These are phyloP conservation scores for Stenotaenia linearis DNA, from an alignment of 2,888 invertebrate genomes.

Conservation along the genomic window DNA sequence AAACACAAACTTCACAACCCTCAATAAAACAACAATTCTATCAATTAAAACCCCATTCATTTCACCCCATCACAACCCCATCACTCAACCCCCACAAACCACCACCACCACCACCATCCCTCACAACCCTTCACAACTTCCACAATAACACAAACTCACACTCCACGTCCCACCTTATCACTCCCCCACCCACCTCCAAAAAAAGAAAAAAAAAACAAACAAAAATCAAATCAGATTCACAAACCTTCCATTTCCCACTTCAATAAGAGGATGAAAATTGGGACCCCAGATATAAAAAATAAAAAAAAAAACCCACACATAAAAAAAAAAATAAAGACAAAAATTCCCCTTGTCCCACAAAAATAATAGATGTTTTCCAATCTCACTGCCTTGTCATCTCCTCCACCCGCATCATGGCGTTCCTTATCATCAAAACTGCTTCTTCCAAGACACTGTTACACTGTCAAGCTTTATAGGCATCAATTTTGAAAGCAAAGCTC, in stretches of 20 bases:
- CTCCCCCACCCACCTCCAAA: neutral
- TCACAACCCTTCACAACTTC: too few species aligned
- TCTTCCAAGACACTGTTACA: constrained; percentile 19
- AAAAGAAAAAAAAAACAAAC: neutral
- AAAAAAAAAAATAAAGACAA: neutral
- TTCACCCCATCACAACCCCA: too few species aligned
- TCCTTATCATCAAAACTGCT: constrained; percentile 19
- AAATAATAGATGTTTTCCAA: constrained; percentile 19
- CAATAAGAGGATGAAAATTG: neutral
- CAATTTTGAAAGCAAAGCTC: constrained; percentile 13
- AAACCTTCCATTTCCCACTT: neutral
- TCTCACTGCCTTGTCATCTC: constrained; percentile 17
- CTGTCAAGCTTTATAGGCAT: constrained; percentile 19
- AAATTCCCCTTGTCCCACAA: constrained; percentile 17
- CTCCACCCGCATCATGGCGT: constrained; percentile 2
- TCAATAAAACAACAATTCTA: too few species aligned
- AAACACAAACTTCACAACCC: too few species aligned
- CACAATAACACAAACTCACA: too few species aligned
- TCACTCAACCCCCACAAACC: too few species aligned
- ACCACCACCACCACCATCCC: too few species aligned
- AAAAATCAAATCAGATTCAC: neutral
- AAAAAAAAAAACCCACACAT: neutral
- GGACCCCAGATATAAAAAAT: neutral
- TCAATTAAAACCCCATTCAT: too few species aligned
- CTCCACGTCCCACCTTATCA: neutral